A percentile compares a stretch with the other conserved stretches of the same genome.
phyloP scores from a whole-genome alignment of 1,140 invertebrate species.

The Sitophilus oryzae region DNA sequence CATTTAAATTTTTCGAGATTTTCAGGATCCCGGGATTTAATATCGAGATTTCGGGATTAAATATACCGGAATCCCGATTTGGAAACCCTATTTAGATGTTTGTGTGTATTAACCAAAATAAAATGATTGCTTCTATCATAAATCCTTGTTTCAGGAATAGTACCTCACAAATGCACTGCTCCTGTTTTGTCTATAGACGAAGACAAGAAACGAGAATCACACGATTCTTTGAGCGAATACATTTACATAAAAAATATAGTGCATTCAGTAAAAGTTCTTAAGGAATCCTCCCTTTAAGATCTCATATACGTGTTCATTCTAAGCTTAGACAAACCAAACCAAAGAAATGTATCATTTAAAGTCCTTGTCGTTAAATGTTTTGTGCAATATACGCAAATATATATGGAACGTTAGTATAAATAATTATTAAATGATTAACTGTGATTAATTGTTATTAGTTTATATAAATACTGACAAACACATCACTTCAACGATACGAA shows the following conservation, averaged over 20 bases:
- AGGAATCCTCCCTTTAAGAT: not conserved
- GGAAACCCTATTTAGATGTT: no score
- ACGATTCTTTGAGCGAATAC: not conserved
- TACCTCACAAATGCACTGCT: not conserved
- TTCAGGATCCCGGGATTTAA: no score
- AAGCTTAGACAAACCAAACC: not conserved
- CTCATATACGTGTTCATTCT: not conserved
- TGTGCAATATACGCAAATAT: not conserved
- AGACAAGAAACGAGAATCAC: not conserved
- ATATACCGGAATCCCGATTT: no score
- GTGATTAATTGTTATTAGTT: no score
- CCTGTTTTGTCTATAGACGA: not conserved
- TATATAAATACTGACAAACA: no score
- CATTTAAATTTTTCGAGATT: no score
- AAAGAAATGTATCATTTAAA: not conserved
- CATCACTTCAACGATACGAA: no score
- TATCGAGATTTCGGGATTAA: no score
- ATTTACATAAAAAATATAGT: not conserved
- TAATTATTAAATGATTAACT: no score
- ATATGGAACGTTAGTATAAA: not conserved
- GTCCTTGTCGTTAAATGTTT: not conserved
- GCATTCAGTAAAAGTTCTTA: not conserved
- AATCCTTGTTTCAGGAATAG: not conserved
- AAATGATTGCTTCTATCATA: no score
- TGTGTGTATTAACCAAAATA: no score